Base-by-base conservation (phyloP, 2,797 vertebrate species). In the Sylvia borin region DNA sequence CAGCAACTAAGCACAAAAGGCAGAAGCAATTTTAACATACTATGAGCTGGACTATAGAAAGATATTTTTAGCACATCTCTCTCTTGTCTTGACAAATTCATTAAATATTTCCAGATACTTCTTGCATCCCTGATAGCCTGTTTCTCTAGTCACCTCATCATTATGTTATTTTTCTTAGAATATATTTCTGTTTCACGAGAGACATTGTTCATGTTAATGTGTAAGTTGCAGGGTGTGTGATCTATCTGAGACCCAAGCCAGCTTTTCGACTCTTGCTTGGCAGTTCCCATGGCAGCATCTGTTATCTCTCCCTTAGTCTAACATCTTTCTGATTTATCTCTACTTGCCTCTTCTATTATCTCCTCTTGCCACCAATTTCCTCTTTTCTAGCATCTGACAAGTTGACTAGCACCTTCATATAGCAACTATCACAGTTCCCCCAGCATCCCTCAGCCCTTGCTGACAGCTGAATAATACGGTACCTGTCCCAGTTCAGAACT, bases 331-430 rank as follows among this genome's bases (percentile, higher is more conserved):
- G 92, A 96, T 96, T 91, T 96, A 91, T 89, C 83, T 92, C 82
- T 78, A 71, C 92, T 94, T 81, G 66, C 88, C 76, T 94, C 78
- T 88, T 81, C 60, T 84, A 81, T 96, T 95, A 96, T 84, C 89
- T 93, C 76, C 55, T 95, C 82, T 92, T 92, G 92, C 90, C 89
- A 96, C 92, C 96, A 92, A 94, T 97, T 95, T 92, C 94, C 64
- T 78, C 85, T 84, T 88, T 88, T 82, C 48, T 61, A 38, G 38
- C 34, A 86, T 73, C 61, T 95, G 94, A 90, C 92, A 88, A 67
- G 88, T 53, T 93, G 93, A 94, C 82, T 93, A 94, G 76, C 73
- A 78, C 79, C 82, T 92, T 91, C 87, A 17, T 21, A 40, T 2
- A 86, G 91, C 62, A 64, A 20, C 76, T 34, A 66, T 66, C 70